These are phyloP conservation scores for Ceuthmochares aereus DNA, from an alignment of 2,113 vertebrate genomes.

Conservation along the genomic window DNA sequence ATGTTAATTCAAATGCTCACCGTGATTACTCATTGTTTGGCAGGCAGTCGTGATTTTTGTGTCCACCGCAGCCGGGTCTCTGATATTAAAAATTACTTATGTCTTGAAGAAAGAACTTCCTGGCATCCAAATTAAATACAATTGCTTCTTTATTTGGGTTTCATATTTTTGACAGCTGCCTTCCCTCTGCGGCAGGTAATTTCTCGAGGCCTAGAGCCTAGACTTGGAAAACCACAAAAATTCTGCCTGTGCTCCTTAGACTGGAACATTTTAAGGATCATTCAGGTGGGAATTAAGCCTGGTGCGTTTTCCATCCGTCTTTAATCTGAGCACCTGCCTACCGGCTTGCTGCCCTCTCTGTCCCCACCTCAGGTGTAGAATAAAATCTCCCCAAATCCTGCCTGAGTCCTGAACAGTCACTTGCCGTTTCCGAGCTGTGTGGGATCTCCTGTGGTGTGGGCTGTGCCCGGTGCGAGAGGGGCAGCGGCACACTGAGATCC, in stretches of 20 bases:
- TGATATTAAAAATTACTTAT: background rate
- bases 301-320: background rate
- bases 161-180: background rate
- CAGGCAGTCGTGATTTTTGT: background rate
- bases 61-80: background rate
- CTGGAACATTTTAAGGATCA: background rate
- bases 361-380: background rate
- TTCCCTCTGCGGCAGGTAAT: background rate
- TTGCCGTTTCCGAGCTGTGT: background rate
- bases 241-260: background rate
- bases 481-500: background rate
- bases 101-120: background rate
- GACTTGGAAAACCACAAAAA: background rate
- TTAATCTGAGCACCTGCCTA: background rate
- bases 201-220: background rate
- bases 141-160: background rate
- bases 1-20: background rate
- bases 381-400: background rate
- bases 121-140: background rate
- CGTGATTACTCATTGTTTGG: background rate
- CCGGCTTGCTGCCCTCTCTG: background rate
- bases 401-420: rapidly evolving
- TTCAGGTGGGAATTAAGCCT: background rate
- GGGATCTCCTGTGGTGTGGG: background rate
- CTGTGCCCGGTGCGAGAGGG: background rate